These are phyloP conservation scores for Illadopsis cleaveri DNA, from an alignment of 2,113 vertebrate genomes.

Conservation along the genomic window DNA sequence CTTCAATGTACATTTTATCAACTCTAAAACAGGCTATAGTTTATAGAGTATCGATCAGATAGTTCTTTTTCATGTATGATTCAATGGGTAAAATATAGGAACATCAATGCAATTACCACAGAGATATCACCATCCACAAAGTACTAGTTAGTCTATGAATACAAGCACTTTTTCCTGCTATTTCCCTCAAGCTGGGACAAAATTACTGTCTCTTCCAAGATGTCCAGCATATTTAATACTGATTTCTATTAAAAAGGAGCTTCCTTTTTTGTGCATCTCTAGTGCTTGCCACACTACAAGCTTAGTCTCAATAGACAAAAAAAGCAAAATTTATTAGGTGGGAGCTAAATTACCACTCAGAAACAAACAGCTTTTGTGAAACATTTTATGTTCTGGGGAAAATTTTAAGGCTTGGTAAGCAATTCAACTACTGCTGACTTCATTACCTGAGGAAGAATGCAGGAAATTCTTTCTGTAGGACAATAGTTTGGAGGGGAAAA, in stretches of 20 bases:
- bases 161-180: not conserved
- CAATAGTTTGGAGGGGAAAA: accelerated
- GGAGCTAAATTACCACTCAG: not conserved
- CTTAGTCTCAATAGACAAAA: not conserved
- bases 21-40: not conserved
- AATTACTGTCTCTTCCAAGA: not conserved
- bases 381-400: not conserved
- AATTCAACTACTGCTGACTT: not conserved
- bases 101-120: not conserved
- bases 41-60: not conserved
- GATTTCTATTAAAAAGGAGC: not conserved
- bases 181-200: not conserved
- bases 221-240: not conserved
- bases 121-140: not conserved
- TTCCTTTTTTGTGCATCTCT: not conserved
- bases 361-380: not conserved
- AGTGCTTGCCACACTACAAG: not conserved
- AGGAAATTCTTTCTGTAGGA: not conserved
- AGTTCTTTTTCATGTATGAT: not conserved
- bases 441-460: not conserved
- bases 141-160: not conserved
- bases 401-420: not conserved
- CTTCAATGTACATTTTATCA: not conserved
- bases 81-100: not conserved
- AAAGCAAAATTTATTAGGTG: not conserved